Conservation (phyloP, 2,888 invertebrate genomes). For the Liodrosophila aerea region DNA sequence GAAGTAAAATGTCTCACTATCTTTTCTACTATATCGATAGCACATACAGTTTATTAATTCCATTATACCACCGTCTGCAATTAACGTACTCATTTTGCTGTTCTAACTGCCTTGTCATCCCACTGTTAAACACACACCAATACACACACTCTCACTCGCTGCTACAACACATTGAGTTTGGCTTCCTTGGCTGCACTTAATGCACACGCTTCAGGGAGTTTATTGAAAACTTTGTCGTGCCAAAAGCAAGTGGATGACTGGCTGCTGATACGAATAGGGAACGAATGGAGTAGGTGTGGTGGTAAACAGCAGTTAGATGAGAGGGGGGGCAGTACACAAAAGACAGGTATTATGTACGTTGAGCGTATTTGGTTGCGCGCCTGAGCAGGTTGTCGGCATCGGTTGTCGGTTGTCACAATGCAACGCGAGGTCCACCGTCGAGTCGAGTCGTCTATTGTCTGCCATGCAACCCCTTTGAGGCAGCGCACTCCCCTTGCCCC, state of each 20-base stretch:
- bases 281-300: not conserved
- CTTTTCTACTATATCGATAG: too few species aligned
- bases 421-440: constrained; percentile 32
- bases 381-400: constrained; percentile 55
- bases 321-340: constrained; percentile 44
- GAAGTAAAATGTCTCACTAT: too few species aligned
- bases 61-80: too few species aligned
- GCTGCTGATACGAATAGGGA: not conserved
- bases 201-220: constrained; percentile 80
- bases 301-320: not conserved
- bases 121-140: constrained; percentile 45
- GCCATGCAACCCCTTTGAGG: constrained; percentile 29
- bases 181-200: constrained; percentile 73
- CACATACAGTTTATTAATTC: too few species aligned
- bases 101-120: too few species aligned
- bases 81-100: too few species aligned
- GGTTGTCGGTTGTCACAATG: constrained; percentile 63
- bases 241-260: constrained; percentile 62
- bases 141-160: constrained; percentile 12
- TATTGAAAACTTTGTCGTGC: constrained; percentile 78
- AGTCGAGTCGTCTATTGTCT: constrained; percentile 52
- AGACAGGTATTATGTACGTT: constrained; percentile 67
- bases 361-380: constrained; percentile 67
- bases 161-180: constrained; percentile 48
- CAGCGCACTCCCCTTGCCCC: not conserved